Conservation (phyloP, 2,797 vertebrate species). For the Psittacula derbiana region DNA sequence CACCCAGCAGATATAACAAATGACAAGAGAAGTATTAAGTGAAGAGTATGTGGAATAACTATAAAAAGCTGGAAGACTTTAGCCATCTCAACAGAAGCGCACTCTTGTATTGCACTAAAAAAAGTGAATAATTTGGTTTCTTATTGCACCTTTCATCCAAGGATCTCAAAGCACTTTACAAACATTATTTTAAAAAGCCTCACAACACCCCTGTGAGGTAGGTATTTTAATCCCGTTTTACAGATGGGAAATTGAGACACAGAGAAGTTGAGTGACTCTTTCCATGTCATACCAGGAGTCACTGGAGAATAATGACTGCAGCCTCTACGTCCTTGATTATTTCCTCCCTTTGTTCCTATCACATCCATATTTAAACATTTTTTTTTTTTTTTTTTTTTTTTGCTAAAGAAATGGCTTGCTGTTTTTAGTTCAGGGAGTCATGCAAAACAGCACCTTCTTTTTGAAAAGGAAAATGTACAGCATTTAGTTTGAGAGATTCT, state of each 20-base stretch:
- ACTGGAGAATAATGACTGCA: neutral
- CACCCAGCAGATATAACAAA: neutral
- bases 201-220: conserved; percentile 64
- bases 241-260: conserved; percentile 19
- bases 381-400: neutral
- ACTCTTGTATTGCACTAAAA: neutral
- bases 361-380: neutral
- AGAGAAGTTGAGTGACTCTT: neutral
- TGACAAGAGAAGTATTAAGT: neutral
- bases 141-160: conserved; percentile 56
- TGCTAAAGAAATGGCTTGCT: conserved; percentile 9
- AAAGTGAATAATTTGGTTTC: conserved; percentile 13
- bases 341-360: conserved; percentile 12
- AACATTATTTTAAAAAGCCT: conserved; percentile 49
- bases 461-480: conserved; percentile 29
- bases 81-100: neutral
- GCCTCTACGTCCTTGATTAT: neutral
- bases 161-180: conserved; percentile 73
- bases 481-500: conserved; percentile 62
- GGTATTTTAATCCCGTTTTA: conserved; percentile 58
- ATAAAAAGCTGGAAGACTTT: neutral
- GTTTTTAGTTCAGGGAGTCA: conserved; percentile 29
- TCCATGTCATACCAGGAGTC: neutral
- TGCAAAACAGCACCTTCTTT: conserved; percentile 55
- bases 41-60: neutral